Conservation (phyloP, 2,888 invertebrate species). For the Sceliomorpha sp. region DNA sequence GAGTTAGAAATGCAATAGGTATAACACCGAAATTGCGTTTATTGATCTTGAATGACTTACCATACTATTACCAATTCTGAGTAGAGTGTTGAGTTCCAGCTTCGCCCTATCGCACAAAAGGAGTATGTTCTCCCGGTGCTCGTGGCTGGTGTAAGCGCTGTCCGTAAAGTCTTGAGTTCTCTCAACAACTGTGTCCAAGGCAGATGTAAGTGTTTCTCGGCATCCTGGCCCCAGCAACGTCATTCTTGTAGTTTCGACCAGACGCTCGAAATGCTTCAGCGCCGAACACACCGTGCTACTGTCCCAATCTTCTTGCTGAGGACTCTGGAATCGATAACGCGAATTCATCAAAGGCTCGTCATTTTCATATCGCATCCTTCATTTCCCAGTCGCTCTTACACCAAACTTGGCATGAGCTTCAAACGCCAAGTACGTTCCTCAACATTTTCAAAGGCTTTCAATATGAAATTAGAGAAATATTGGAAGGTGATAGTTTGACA, state of each 20-base stretch:
- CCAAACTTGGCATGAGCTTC: no score
- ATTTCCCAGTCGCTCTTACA: no score
- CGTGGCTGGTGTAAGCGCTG: constrained; percentile 98
- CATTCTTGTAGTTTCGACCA: constrained; percentile 92
- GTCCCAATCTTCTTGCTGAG: constrained; percentile 85
- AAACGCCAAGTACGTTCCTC: no score
- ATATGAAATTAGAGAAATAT: no score
- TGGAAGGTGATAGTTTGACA: no score
- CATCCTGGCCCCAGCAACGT: constrained; percentile 85
- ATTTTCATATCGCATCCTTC: no score
- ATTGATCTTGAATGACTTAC: constrained; percentile 80
- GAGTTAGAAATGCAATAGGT: no score
- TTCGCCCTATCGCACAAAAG: constrained; percentile 93
- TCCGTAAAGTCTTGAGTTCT: constrained; percentile 99
- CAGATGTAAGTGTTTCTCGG: constrained; percentile 91
- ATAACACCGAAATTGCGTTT: no score
- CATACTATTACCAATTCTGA: constrained; percentile 91
- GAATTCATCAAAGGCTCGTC: no score
- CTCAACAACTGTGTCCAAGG: constrained; percentile 95
- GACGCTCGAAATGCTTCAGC: constrained; percentile 90
- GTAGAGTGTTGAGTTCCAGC: constrained; percentile 93
- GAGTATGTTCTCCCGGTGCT: constrained; percentile 97
- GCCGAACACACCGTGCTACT: constrained; percentile 90
- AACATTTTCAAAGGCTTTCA: no score
- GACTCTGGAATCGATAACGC: constrained; percentile 61